phyloP scores from a whole-genome alignment of 2,797 vertebrate genomes.

The Leptatherina wallacei region DNA sequence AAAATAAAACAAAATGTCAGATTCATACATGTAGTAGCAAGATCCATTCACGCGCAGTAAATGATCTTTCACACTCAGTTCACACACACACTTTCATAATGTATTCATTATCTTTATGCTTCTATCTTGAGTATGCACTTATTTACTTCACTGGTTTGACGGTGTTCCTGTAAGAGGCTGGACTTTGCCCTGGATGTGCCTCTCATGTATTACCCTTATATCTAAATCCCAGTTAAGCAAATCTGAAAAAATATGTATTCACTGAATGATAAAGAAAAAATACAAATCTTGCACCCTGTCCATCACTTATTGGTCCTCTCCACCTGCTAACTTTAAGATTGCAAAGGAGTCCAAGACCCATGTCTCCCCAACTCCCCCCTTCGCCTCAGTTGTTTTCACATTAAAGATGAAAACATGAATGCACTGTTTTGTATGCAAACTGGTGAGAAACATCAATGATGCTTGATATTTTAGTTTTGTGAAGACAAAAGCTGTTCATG shows the following conservation, averaged over 20 bases:
- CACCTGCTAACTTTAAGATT: not conserved
- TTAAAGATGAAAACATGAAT: slow-evolving; percentile 2
- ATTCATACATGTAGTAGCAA: slow-evolving; percentile 26
- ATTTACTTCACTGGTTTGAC: not conserved
- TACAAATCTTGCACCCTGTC: not conserved
- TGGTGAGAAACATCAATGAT: not conserved
- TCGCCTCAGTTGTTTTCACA: not conserved
- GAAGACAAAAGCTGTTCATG: not conserved
- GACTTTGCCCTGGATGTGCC: slow-evolving; percentile 1
- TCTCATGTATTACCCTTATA: not conserved
- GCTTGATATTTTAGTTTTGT: not conserved
- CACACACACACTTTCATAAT: slow-evolving; percentile 15
- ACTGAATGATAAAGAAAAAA: not conserved
- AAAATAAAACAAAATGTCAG: slow-evolving; percentile 47
- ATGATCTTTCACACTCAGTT: slow-evolving; percentile 2
- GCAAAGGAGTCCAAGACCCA: not conserved
- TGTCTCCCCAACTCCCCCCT: not conserved
- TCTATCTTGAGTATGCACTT: slow-evolving; percentile 12
- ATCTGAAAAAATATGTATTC: not conserved
- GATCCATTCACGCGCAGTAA: slow-evolving; percentile 47
- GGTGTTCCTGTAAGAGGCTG: not conserved
- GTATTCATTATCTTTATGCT: slow-evolving; percentile 17
- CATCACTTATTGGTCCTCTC: not conserved
- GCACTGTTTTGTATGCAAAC: slow-evolving; percentile 3
- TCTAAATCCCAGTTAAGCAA: not conserved